phyloP scores from a whole-genome alignment of 2,888 invertebrate genomes.

The Caenorhabditis doughertyi region DNA sequence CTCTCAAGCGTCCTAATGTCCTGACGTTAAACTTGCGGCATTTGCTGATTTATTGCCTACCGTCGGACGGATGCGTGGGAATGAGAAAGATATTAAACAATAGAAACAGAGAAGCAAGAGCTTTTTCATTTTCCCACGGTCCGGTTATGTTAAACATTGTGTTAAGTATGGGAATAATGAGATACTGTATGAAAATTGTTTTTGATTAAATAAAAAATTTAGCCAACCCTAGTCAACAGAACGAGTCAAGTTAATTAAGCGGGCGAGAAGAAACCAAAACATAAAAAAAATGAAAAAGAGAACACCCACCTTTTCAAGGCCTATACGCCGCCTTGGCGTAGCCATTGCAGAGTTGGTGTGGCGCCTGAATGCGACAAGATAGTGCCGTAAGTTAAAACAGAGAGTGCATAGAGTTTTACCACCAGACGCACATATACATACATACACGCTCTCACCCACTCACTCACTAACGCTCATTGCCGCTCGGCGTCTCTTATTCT shows the following conservation, averaged over 20 bases:
- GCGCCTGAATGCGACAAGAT: slow-evolving; percentile 67
- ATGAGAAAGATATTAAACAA: slow-evolving; percentile 28
- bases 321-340: slow-evolving; percentile 63
- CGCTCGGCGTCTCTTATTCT: slow-evolving; percentile 38
- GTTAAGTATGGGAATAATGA: neutral
- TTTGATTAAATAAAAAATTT: neutral
- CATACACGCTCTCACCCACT: slow-evolving; percentile 58
- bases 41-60: slow-evolving; percentile 44
- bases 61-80: slow-evolving; percentile 45
- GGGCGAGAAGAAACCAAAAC: neutral
- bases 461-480: slow-evolving; percentile 57
- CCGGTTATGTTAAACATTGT: neutral
- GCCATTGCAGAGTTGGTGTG: slow-evolving; percentile 66
- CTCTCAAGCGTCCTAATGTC: slow-evolving; percentile 36
- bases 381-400: slow-evolving; percentile 68
- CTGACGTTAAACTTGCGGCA: slow-evolving; percentile 45
- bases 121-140: neutral
- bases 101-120: neutral
- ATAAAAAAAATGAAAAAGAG: slow-evolving; percentile 1
- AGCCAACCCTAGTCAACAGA: neutral
- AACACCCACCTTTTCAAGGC: slow-evolving; percentile 66
- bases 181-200: neutral
- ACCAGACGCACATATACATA: slow-evolving; percentile 65
- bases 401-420: slow-evolving; percentile 69
- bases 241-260: neutral